Conservation (phyloP, 2,797 vertebrate species). For the Eidolon dupreanum region DNA sequence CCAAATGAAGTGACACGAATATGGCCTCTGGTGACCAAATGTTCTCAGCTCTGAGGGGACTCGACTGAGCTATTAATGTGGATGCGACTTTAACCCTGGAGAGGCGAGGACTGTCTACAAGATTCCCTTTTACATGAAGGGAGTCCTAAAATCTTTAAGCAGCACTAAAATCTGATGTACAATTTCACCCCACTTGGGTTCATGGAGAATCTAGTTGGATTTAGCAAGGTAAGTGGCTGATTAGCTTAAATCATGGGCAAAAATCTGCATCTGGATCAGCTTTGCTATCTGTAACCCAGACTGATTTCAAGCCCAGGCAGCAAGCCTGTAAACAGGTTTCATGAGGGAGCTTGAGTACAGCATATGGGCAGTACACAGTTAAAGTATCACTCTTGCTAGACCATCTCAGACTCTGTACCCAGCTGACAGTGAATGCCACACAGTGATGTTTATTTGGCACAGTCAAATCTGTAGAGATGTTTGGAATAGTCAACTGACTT, state of each 20-base stretch:
- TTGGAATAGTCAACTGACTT: neutral
- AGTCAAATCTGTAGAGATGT: neutral
- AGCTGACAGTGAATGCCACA: neutral
- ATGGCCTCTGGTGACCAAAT: constrained; percentile 52
- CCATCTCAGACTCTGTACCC: neutral
- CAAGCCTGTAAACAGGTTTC: neutral
- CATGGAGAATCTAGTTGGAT: neutral
- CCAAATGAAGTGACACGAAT: neutral
- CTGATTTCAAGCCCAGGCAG: neutral
- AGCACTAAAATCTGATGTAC: neutral
- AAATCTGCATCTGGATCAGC: neutral
- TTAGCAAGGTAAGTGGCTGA: neutral
- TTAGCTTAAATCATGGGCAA: neutral
- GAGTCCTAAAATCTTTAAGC: neutral
- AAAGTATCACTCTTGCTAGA: neutral
- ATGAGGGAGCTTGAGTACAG: neutral
- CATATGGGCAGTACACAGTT: neutral
- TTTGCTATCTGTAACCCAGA: neutral
- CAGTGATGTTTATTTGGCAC: neutral
- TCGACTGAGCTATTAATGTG: neutral
- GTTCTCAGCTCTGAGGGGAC: neutral
- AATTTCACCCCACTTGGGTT: neutral
- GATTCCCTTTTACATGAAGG: neutral
- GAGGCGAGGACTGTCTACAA: neutral
- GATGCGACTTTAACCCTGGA: neutral